phyloP scores from a whole-genome alignment of 2,888 invertebrate genomes.

The Dasysyrphus tricinctus region DNA sequence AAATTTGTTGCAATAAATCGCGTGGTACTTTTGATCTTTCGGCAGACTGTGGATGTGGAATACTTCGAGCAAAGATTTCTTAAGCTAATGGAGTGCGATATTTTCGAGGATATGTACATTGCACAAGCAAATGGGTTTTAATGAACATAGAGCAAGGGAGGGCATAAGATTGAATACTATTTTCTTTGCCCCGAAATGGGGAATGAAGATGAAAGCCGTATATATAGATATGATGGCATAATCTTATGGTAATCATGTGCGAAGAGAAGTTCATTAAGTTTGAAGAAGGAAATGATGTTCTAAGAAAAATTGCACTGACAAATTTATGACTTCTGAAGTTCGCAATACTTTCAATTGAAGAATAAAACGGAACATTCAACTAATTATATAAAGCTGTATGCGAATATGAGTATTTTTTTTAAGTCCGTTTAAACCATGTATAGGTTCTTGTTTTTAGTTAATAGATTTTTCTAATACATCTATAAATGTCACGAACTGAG shows the following conservation, averaged over 20 bases:
- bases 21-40: conserved; percentile 57
- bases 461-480: no score
- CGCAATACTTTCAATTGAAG: neutral
- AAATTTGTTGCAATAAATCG: conserved; percentile 65
- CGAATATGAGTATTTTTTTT: no score
- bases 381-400: no score
- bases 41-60: neutral
- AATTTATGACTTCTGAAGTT: conserved; percentile 49
- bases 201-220: conserved; percentile 26
- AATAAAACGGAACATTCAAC: neutral
- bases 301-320: conserved; percentile 51
- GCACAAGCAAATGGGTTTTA: neutral
- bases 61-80: neutral
- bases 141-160: neutral
- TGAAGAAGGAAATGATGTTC: conserved; percentile 37
- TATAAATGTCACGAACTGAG: no score
- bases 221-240: conserved; percentile 34
- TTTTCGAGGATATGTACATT: conserved; percentile 20
- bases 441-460: no score
- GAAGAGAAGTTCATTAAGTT: conserved; percentile 62
- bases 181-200: conserved; percentile 29
- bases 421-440: no score
- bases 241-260: conserved; percentile 66
- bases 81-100: conserved; percentile 54
- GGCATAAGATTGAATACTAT: conserved; percentile 17